Percentiles rank a stretch among this genome's conserved stretches.
These are phyloP conservation scores for Phodopus roborovskii DNA, from an alignment of 2,113 vertebrate species.

Conservation along the genomic window DNA sequence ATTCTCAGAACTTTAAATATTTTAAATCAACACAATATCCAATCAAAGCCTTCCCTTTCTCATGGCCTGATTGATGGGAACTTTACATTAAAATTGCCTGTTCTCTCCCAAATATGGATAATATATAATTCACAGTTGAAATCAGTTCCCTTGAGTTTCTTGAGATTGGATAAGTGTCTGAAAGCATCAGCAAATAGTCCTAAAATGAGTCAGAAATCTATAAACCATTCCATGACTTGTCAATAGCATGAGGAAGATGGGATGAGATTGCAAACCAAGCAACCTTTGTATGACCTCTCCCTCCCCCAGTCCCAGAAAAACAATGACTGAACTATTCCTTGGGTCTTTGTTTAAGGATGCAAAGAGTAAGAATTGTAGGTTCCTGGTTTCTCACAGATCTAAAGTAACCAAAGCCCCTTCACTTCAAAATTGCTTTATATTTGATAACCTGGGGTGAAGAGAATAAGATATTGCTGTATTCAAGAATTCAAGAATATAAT, in stretches of 20 bases:
- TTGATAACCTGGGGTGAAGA: conserved; percentile 60
- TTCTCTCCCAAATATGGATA: conserved; percentile 68
- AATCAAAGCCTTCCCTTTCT: conserved; percentile 54
- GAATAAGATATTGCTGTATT: conserved; percentile 54
- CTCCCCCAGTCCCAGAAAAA: conserved; percentile 74
- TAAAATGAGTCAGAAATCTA: conserved; percentile 72
- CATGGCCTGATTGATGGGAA: conserved; percentile 25
- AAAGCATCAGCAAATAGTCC: conserved; percentile 76
- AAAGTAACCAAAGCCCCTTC: conserved; percentile 40
- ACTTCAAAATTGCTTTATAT: conserved; percentile 63
- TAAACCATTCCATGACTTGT: conserved; percentile 75
- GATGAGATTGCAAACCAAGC: conserved; percentile 67
- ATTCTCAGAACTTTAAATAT: conserved; percentile 52
- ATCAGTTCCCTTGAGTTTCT: conserved; percentile 73
- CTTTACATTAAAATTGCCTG: conserved; percentile 70
- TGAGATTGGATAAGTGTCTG: conserved; percentile 79
- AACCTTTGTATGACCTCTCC: conserved; percentile 78
- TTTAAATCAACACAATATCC: conserved; percentile 42
- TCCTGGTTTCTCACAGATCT: conserved; percentile 3
- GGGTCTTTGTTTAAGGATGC: conserved; percentile 70
- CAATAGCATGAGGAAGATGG: conserved; percentile 63
- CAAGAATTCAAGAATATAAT: conserved; percentile 54
- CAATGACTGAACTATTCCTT: conserved; percentile 37
- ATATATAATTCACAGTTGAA: conserved; percentile 73
- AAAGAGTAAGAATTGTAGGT: conserved; percentile 29